These are phyloP conservation scores for Illadopsis cleaveri DNA, from an alignment of 2,113 vertebrate genomes.

Conservation along the genomic window DNA sequence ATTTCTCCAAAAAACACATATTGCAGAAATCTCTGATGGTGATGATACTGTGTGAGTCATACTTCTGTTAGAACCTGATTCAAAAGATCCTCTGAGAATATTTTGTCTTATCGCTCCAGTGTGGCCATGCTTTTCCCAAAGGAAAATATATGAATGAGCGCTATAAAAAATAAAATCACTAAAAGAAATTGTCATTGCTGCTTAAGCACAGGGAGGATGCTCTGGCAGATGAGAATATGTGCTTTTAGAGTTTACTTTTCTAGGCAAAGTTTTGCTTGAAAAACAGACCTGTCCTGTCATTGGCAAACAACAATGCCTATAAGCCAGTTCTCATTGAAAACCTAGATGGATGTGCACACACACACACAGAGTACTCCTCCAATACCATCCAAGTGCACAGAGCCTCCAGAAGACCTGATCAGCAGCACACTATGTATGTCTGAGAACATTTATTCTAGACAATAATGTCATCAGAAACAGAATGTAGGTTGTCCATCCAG, in stretches of 20 bases:
- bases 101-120: background rate
- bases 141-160: background rate
- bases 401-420: background rate
- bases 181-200: background rate
- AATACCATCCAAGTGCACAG: no score
- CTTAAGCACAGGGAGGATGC: background rate
- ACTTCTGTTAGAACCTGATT: background rate
- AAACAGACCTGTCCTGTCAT: background rate
- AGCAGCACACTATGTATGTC: background rate
- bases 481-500: background rate
- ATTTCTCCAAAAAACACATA: background rate
- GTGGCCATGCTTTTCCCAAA: background rate
- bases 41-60: background rate
- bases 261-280: background rate
- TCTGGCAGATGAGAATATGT: background rate
- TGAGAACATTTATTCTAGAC: background rate
- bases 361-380: background rate
- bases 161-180: background rate
- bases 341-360: background rate
- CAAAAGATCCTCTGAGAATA: background rate
- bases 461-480: background rate
- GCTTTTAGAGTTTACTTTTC: background rate
- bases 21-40: background rate
- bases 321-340: background rate
- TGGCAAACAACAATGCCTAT: background rate